Conservation (phyloP, 23 tunicate species). For the Clavelina lepadiformis region DNA sequence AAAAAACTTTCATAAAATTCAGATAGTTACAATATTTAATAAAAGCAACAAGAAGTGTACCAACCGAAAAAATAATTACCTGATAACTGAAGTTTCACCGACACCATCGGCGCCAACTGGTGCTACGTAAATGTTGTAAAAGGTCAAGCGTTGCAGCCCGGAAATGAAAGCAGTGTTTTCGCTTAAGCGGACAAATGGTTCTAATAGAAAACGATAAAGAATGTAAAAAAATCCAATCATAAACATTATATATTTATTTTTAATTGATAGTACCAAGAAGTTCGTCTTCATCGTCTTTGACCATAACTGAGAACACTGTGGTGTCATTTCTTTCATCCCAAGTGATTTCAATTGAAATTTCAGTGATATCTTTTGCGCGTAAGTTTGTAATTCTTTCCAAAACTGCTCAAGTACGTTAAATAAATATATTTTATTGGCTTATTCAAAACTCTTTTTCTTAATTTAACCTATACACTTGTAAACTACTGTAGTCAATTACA, state of each 20-base stretch:
- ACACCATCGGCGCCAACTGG: slow-evolving; percentile 1
- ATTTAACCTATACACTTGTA: too few species aligned
- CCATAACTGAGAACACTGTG: not conserved
- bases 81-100: slow-evolving; percentile 1
- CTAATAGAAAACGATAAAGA: not conserved
- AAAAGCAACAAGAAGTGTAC: not conserved
- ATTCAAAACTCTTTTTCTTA: too few species aligned
- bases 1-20: not conserved
- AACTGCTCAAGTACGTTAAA: too few species aligned
- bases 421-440: too few species aligned
- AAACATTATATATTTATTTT: too few species aligned
- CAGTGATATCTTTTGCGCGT: not conserved
- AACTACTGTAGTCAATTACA: not conserved
- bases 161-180: not conserved
- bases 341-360: slow-evolving; percentile 9
- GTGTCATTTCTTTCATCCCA: slow-evolving; percentile 9
- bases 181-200: not conserved
- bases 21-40: not conserved
- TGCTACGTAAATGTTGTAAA: slow-evolving; percentile 7
- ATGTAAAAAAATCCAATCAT: too few species aligned
- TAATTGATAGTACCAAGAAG: not conserved
- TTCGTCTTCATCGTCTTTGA: not conserved
- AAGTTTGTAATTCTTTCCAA: slow-evolving; percentile 5
- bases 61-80: not conserved
- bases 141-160: slow-evolving; percentile 5